phyloP scores from a whole-genome alignment of 2,797 vertebrate species.

The Uromys caudimaculatus region DNA sequence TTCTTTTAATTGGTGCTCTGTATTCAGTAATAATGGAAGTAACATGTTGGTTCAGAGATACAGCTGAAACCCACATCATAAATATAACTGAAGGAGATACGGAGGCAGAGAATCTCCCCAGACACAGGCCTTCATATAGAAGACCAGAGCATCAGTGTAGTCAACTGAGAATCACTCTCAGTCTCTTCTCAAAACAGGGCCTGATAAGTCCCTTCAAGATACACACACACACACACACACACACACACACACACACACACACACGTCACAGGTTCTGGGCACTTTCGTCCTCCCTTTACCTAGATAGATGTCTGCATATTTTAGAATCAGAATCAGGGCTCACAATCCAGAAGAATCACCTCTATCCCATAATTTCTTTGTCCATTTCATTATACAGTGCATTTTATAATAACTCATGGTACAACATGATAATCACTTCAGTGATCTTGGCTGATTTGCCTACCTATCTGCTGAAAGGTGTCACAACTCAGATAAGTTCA shows the following conservation, averaged over 20 bases:
- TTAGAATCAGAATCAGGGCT: background rate
- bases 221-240: background rate
- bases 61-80: background rate
- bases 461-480: background rate
- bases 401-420: background rate
- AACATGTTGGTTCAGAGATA: background rate
- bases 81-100: background rate
- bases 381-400: background rate
- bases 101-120: background rate
- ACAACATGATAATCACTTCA: background rate
- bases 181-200: background rate
- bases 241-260: too few species aligned
- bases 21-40: constrained; percentile 21
- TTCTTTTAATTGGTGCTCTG: background rate
- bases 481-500: background rate
- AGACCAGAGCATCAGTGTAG: background rate
- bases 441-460: background rate
- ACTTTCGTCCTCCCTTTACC: background rate
- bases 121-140: background rate
- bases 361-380: background rate
- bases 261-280: background rate
- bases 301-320: background rate
- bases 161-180: background rate
- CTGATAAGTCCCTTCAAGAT: background rate
- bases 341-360: background rate